Conservation (phyloP, 1,140 invertebrate species). For the Bicyclus anynana region DNA sequence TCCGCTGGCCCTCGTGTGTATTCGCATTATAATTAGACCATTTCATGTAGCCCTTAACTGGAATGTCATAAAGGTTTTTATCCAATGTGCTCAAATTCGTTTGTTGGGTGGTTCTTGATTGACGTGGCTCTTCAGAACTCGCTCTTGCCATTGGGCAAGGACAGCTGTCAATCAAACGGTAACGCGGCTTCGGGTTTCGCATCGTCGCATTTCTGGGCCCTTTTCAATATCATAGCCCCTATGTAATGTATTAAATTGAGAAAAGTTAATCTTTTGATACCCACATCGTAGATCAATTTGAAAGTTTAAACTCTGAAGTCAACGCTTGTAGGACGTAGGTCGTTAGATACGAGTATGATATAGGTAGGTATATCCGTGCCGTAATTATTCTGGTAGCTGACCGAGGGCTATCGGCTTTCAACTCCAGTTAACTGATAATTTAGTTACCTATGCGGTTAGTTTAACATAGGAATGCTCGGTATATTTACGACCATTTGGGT, state of each 20-base stretch:
- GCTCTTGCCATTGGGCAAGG: conserved; percentile 80
- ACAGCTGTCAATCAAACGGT: conserved; percentile 79
- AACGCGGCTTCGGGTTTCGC: conserved; percentile 47
- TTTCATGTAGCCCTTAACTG: conserved; percentile 34
- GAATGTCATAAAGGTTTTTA: conserved; percentile 39
- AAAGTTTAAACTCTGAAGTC: neutral
- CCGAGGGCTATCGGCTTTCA: conserved; percentile 59
- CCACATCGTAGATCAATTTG: neutral
- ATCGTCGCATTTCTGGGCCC: conserved; percentile 34
- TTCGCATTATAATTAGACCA: conserved; percentile 41
- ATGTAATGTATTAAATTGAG: neutral
- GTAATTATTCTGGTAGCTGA: conserved; percentile 43
- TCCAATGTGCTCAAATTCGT: conserved; percentile 32
- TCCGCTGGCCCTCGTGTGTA: conserved; percentile 44
- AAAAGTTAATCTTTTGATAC: no score
- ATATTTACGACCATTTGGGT: neutral
- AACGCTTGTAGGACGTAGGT: neutral
- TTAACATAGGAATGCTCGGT: neutral
- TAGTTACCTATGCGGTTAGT: conserved; percentile 3
- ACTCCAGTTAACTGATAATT: conserved; percentile 42
- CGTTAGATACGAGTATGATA: neutral
- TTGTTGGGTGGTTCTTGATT: conserved; percentile 74
- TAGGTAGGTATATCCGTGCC: conserved; percentile 1
- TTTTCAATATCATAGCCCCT: neutral
- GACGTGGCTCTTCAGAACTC: conserved; percentile 80